These are phyloP conservation scores for Pteropus rufus DNA, from an alignment of 2,797 vertebrate genomes.

Conservation along the genomic window DNA sequence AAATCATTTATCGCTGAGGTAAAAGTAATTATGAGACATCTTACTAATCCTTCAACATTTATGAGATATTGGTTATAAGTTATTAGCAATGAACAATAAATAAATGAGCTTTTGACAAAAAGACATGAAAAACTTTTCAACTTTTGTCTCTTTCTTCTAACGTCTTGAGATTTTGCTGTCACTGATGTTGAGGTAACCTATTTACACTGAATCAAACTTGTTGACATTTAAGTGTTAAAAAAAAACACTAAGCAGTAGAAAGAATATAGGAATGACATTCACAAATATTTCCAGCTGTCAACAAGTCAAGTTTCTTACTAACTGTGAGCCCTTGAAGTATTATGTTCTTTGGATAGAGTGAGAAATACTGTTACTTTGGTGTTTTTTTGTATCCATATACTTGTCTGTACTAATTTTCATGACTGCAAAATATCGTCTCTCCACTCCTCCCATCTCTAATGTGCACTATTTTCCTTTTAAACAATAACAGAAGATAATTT, in stretches of 20 bases:
- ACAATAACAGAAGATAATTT: slow-evolving; percentile 41
- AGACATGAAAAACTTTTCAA: slow-evolving; percentile 35
- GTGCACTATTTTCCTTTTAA: slow-evolving; percentile 22
- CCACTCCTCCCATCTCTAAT: slow-evolving; percentile 28
- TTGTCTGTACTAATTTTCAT: slow-evolving; percentile 67
- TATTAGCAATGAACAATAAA: slow-evolving; percentile 46
- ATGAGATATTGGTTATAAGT: slow-evolving; percentile 41
- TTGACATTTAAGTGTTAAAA: slow-evolving; percentile 78
- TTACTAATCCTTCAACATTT: slow-evolving; percentile 38
- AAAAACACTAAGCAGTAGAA: slow-evolving; percentile 57
- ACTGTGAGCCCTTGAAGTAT: slow-evolving; percentile 73
- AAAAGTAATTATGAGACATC: slow-evolving; percentile 45
- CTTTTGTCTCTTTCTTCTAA: slow-evolving; percentile 54
- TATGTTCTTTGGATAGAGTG: slow-evolving; percentile 60
- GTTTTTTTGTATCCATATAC: neutral
- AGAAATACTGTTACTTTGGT: slow-evolving; percentile 72
- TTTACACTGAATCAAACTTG: slow-evolving; percentile 77
- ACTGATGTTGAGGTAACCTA: slow-evolving; percentile 73
- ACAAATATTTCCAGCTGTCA: slow-evolving; percentile 75
- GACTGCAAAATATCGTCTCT: slow-evolving; percentile 33
- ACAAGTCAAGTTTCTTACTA: slow-evolving; percentile 73
- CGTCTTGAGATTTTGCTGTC: slow-evolving; percentile 64
- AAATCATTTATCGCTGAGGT: slow-evolving; percentile 20
- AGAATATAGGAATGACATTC: slow-evolving; percentile 74
- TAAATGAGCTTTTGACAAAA: slow-evolving; percentile 52